These are phyloP conservation scores for Drosophila atripex DNA, from an alignment of 2,888 invertebrate species.

Conservation along the genomic window DNA sequence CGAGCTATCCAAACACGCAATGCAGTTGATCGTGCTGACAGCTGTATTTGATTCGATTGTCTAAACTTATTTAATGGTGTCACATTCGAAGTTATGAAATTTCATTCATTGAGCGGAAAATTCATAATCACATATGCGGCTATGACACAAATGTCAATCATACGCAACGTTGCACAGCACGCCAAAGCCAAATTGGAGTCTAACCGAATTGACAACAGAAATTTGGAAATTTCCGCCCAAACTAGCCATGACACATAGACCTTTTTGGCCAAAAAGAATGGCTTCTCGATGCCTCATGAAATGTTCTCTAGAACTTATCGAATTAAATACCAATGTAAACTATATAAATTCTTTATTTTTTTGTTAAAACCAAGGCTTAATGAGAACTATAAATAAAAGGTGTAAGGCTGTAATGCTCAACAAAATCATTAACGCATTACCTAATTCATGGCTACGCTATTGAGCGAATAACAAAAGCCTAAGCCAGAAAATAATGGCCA, in stretches of 20 bases:
- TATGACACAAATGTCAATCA: conserved; percentile 74
- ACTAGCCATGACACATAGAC: conserved; percentile 33
- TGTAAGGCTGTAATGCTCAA: neutral
- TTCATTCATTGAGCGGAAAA: conserved; percentile 54
- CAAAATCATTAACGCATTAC: neutral
- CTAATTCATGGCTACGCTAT: neutral
- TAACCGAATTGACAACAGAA: conserved; percentile 27
- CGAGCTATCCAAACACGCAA: conserved; percentile 23
- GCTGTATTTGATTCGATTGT: conserved; percentile 46
- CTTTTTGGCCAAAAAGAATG: conserved; percentile 4
- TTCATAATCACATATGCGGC: conserved; percentile 31
- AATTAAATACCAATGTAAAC: neutral
- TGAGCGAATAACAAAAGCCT: neutral
- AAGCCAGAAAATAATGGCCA: neutral
- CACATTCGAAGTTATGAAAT: conserved; percentile 68
- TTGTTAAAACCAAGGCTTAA: neutral
- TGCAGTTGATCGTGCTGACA: conserved; percentile 35
- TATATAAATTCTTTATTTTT: neutral
- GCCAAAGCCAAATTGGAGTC: conserved; percentile 18
- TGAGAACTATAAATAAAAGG: neutral
- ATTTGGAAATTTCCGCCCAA: conserved; percentile 37
- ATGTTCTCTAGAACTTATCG: neutral
- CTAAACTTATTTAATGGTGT: conserved; percentile 62
- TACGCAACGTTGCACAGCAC: conserved; percentile 75
- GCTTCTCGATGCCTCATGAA: neutral